These are phyloP conservation scores for Eufriesea mexicana DNA, from an alignment of 1,140 invertebrate genomes.

Conservation along the genomic window DNA sequence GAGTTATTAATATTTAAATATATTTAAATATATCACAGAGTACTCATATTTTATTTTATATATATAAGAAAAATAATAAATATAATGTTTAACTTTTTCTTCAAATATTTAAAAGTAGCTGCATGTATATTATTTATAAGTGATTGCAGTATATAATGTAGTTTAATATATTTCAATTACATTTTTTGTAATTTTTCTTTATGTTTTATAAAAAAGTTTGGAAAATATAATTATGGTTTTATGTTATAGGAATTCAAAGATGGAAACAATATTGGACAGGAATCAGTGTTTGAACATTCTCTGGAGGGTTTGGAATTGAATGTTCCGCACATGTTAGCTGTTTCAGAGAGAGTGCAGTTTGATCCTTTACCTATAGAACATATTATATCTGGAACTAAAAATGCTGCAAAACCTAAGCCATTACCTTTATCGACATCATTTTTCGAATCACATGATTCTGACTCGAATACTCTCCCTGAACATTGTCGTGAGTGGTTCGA, in stretches of 20 bases:
- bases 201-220: background rate
- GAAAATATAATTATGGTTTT: constrained; percentile 26
- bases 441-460: constrained; percentile 68
- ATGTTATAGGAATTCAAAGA: constrained; percentile 79
- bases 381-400: constrained; percentile 69
- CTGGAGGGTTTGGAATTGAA: constrained; percentile 76
- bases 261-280: constrained; percentile 70
- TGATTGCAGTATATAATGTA: background rate
- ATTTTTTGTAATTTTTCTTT: constrained; percentile 3
- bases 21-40: background rate
- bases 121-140: constrained; percentile 49
- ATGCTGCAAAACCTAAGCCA: constrained; percentile 70
- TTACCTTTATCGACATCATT: constrained; percentile 70
- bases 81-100: background rate
- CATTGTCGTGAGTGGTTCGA: constrained; percentile 80
- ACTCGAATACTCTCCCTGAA: constrained; percentile 59
- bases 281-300: constrained; percentile 68
- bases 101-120: constrained; percentile 3
- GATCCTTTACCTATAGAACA: constrained; percentile 77
- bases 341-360: constrained; percentile 74
- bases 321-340: constrained; percentile 67
- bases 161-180: constrained; percentile 15
- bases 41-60: background rate
- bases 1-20: constrained; percentile 14
- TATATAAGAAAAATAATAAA: background rate